Conservation (phyloP, 2,113 vertebrate genomes). For the Anas platyrhynchos region DNA sequence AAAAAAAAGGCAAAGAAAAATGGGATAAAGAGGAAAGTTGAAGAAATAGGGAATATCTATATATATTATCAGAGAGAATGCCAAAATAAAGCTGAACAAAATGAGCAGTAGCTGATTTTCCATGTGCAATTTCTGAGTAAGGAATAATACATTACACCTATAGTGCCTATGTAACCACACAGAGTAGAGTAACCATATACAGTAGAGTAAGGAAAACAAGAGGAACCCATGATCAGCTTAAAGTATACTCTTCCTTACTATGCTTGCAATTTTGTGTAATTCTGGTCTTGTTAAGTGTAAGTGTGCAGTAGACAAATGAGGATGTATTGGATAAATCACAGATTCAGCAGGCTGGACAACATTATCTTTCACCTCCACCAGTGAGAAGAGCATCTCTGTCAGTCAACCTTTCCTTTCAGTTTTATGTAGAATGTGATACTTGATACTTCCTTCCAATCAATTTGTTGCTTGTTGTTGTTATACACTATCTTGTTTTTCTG, state of each 20-base stretch:
- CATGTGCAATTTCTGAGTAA: background rate
- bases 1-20: background rate
- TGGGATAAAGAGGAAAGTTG: background rate
- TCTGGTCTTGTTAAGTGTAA: background rate
- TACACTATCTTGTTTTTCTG: background rate
- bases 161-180: background rate
- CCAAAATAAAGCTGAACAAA: background rate
- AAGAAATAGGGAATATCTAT: background rate
- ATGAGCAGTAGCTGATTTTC: background rate
- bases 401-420: background rate
- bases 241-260: background rate
- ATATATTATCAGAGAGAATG: background rate
- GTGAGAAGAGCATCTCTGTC: background rate
- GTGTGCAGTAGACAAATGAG: background rate
- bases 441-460: background rate
- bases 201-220: background rate
- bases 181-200: background rate
- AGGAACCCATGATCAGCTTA: background rate
- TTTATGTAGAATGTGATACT: background rate
- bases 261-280: background rate
- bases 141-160: background rate
- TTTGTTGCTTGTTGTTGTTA: background rate
- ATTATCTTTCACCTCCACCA: background rate
- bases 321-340: background rate
- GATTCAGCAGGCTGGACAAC: background rate